Percentiles rank a stretch among this genome's conserved stretches.
Evolutionary conservation across 2,113 vertebrate genomes (phyloP).

Genomic region (Meleagris gallopavo): DNA sequence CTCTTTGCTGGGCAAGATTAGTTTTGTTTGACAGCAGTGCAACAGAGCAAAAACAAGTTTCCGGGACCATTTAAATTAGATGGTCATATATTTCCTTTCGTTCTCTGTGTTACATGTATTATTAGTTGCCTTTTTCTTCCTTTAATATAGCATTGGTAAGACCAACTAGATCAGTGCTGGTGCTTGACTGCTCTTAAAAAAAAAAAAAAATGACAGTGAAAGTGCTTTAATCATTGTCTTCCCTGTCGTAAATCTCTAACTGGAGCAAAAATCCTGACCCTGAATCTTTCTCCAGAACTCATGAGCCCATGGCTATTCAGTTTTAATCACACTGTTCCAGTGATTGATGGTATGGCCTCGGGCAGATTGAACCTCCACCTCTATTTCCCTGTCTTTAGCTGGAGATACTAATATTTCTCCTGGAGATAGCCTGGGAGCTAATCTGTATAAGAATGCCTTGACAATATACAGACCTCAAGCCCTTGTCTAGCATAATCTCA

Average conservation of each 20-base stretch:
- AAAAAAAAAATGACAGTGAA: not conserved
- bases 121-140: conserved; percentile 12
- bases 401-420: conserved; percentile 12
- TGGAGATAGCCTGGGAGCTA: not conserved
- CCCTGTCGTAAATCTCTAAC: conserved; percentile 35
- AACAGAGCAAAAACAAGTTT: not conserved
- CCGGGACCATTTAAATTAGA: not conserved
- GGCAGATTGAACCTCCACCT: conserved; percentile 26
- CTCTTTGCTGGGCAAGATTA: not conserved
- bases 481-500: not conserved
- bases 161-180: not conserved
- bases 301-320: not conserved
- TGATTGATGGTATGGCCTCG: conserved; percentile 49
- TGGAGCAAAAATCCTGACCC: conserved; percentile 32
- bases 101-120: not conserved
- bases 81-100: not conserved
- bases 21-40: not conserved
- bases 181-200: not conserved
- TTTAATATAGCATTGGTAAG: not conserved
- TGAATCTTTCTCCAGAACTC: not conserved
- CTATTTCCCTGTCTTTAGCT: conserved; percentile 25
- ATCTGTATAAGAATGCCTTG: not conserved
- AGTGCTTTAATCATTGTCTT: conserved; percentile 45
- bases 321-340: not conserved
- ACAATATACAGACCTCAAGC: conserved; percentile 19